Conservation (phyloP, 2,797 vertebrate species). For the Pipistrellus pipistrellus region DNA sequence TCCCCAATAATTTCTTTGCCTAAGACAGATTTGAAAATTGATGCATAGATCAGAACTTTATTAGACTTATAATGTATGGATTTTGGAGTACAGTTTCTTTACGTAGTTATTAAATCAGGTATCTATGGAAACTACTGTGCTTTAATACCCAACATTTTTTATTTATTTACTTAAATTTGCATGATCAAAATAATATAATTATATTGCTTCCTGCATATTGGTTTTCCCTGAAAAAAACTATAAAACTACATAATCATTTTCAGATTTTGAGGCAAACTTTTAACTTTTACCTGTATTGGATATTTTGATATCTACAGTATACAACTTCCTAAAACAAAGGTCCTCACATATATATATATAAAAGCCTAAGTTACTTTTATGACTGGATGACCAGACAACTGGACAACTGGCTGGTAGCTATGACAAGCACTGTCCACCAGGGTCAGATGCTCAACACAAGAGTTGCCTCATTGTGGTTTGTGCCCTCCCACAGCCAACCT, state of each 20-base stretch:
- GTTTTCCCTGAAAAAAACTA: background rate
- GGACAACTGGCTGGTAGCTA: no score
- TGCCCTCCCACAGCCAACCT: no score
- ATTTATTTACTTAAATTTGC: conserved; percentile 25
- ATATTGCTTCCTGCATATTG: background rate
- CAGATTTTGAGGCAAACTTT: background rate
- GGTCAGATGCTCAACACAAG: no score
- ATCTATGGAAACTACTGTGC: background rate
- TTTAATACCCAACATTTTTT: background rate
- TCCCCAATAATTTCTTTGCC: background rate
- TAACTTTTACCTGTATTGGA: background rate
- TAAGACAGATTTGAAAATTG: background rate
- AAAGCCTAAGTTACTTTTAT: no score
- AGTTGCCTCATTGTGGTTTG: no score
- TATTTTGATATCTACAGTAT: background rate
- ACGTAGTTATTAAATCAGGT: background rate
- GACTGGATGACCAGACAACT: no score
- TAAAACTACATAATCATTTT: background rate
- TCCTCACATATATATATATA: background rate
- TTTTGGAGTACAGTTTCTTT: background rate
- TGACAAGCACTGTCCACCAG: no score
- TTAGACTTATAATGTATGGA: background rate
- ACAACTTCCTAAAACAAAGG: background rate
- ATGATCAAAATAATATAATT: background rate
- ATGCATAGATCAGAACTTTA: background rate